Evolutionary conservation across 2,797 vertebrate genomes (phyloP).

Genomic region (Darevskia nairensis): DNA sequence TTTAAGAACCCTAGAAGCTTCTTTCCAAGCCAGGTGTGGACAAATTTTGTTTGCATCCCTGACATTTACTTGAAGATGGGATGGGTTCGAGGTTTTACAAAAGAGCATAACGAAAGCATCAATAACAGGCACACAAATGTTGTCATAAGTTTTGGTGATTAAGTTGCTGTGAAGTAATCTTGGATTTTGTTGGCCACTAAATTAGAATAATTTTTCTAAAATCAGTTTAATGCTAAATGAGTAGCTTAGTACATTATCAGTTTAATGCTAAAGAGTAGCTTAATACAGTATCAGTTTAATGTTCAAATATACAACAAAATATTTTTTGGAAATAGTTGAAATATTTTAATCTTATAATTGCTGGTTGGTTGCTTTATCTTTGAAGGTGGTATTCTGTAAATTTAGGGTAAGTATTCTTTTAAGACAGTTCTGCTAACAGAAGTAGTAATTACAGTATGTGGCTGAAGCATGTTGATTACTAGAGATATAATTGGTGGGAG

Average conservation of each 20-base stretch:
- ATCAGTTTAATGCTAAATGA: constrained; percentile 5
- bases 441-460: constrained; percentile 60
- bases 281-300: constrained; percentile 28
- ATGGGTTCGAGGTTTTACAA: not conserved
- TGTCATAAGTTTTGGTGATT: fast-evolving
- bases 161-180: not conserved
- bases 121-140: not conserved
- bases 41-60: no score
- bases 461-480: constrained; percentile 58
- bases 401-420: constrained; percentile 62
- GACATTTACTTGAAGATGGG: not conserved
- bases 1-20: not conserved
- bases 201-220: constrained; percentile 36
- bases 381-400: constrained; percentile 65
- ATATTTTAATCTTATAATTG: constrained; percentile 71
- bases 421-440: constrained; percentile 57
- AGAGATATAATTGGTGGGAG: constrained; percentile 64
- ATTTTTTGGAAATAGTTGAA: constrained; percentile 61
- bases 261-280: constrained; percentile 35
- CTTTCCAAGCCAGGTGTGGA: not conserved
- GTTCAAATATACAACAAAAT: constrained; percentile 40
- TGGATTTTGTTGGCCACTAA: constrained; percentile 15
- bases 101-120: constrained; percentile 5
- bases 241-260: constrained; percentile 38
- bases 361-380: constrained; percentile 60